These are phyloP conservation scores for Apotomis betuletana DNA, from an alignment of 2,888 invertebrate genomes.

Conservation along the genomic window DNA sequence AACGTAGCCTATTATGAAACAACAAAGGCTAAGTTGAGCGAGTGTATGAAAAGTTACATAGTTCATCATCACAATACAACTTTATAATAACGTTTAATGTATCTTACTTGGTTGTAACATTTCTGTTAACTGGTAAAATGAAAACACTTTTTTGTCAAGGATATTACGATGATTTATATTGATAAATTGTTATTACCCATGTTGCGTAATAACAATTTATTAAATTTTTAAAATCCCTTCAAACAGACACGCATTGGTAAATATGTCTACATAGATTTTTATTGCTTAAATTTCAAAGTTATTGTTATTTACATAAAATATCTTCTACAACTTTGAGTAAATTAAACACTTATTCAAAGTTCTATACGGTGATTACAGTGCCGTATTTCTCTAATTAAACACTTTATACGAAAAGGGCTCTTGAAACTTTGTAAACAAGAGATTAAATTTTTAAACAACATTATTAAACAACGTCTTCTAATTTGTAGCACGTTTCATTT, in stretches of 20 bases:
- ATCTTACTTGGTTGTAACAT: background rate
- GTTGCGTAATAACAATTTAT: no score
- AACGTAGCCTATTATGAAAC: slow-evolving; percentile 23
- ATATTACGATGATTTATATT: no score
- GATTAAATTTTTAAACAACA: background rate
- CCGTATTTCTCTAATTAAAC: background rate
- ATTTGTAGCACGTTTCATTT: slow-evolving; percentile 18
- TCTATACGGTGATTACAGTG: no score
- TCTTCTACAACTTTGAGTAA: no score
- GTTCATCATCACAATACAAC: slow-evolving; percentile 2
- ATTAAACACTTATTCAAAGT: no score
- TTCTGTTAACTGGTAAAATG: background rate
- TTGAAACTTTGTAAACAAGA: background rate
- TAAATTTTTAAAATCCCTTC: no score
- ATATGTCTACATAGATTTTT: no score
- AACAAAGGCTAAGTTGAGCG: slow-evolving; percentile 27
- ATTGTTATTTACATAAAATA: no score
- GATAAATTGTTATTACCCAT: no score
- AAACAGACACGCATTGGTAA: no score
- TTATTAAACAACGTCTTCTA: background rate
- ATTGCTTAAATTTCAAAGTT: no score
- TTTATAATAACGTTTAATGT: background rate
- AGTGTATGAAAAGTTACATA: slow-evolving; percentile 4
- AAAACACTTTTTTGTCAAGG: background rate
- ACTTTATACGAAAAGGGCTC: background rate